Evolutionary conservation across 2,888 invertebrate species (phyloP).

Genomic region (Vesta saturnalis): DNA sequence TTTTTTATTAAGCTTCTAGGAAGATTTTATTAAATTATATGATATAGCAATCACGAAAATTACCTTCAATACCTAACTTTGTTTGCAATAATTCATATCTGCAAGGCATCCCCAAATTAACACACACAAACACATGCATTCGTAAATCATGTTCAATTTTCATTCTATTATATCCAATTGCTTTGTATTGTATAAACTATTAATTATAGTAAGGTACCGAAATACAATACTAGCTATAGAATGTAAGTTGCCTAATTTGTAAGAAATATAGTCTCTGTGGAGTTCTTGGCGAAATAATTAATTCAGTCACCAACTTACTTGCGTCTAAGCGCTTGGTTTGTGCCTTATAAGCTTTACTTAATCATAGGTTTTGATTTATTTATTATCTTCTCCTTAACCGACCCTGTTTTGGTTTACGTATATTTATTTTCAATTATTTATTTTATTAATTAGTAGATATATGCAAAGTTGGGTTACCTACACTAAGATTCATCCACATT

Average conservation of each 20-base stretch:
- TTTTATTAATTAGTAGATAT: too few species aligned
- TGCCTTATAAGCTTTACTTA: neutral
- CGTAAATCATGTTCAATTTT: slow-evolving; percentile 13
- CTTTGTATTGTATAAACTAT: neutral
- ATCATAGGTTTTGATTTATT: slow-evolving; percentile 1
- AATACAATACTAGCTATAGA: neutral
- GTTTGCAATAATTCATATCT: neutral
- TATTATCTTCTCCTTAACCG: neutral
- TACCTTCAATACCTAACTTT: too few species aligned
- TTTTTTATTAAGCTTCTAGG: too few species aligned
- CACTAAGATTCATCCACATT: too few species aligned
- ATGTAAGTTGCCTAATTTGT: slow-evolving; percentile 12
- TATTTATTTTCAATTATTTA: too few species aligned
- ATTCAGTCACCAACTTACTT: slow-evolving; percentile 11
- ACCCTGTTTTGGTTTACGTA: neutral
- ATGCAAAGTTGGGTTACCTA: too few species aligned
- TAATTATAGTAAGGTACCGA: slow-evolving; percentile 8
- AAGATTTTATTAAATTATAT: too few species aligned
- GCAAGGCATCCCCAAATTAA: neutral
- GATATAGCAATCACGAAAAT: too few species aligned
- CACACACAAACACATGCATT: neutral
- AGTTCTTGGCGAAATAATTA: slow-evolving; percentile 10
- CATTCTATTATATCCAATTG: slow-evolving; percentile 13
- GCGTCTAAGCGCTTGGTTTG: slow-evolving; percentile 1
- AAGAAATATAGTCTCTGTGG: slow-evolving; percentile 10